Base-by-base conservation (phyloP, 2,888 invertebrate genomes). In the Tanypteryx hageni region DNA sequence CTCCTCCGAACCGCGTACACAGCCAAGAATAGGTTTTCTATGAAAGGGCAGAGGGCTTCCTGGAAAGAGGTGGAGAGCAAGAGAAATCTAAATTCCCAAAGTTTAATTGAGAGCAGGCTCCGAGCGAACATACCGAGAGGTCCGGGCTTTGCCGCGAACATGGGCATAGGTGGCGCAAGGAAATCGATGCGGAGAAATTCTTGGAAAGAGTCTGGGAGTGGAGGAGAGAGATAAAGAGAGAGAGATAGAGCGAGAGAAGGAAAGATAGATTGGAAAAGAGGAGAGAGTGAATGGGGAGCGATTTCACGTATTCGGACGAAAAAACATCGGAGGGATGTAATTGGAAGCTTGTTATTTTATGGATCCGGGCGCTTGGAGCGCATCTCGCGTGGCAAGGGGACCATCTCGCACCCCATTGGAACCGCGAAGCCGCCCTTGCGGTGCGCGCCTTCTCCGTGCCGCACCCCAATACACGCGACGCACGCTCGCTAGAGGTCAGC, bases 101-200 rank as follows among this genome's bases (percentile, higher is more conserved):
- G 86, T 86, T 86, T 27, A 86, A 86, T 86, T 61, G 86, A 61
- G 27, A 85, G 85, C 57, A 13, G 44, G 57, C 82, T 44, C 14
- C 31, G 14, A 27, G 59, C 22, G 58, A 59, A 14, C 22, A 31
- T 22, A 59, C 68, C 68, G 59, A 59, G 22, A 22, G 61, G 86
- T 31, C 27, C 76, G 27, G 86, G 14, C 8, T 22, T 61, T 86
- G 58, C 22, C 85, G 85, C 59, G 13, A 18, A 85, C 57, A 57
- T 85, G 10, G 27, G n/a, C n/a, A n/a, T 31, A 83, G 56, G 44
- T 56, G 56, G 57, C 9, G 57, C 57, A 9, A 56, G 44, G 83
- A 56, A 44, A 56, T 10, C 9, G 83, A 76, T 76, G 22, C 56
- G 7, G 27, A 16, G 31, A 83, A 11, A 56, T 31, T 27, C 31